Conservation (phyloP, 2,797 vertebrate genomes). For the Stomatorhinus walkeri region DNA sequence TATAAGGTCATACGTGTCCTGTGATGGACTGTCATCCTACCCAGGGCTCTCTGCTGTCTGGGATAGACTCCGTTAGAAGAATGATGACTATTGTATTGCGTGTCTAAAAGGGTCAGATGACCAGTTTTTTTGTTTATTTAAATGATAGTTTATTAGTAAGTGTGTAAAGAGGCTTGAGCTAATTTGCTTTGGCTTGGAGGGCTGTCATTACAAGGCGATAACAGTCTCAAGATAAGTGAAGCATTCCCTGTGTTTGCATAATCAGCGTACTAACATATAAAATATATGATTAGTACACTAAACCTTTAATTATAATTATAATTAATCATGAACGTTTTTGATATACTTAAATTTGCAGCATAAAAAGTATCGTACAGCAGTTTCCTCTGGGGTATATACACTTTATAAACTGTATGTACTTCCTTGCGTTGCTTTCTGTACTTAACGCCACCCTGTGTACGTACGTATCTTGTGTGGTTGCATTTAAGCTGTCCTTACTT, state of each 20-base stretch:
- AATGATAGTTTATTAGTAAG: background rate
- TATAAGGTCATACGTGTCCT: background rate
- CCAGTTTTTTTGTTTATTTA: background rate
- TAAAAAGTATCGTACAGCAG: background rate
- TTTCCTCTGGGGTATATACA: background rate
- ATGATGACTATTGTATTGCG: background rate
- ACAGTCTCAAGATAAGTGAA: background rate
- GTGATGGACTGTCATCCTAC: background rate
- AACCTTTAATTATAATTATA: background rate
- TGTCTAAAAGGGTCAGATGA: background rate
- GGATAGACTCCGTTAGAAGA: background rate
- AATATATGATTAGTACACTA: background rate
- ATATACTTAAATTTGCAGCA: background rate
- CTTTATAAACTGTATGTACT: background rate
- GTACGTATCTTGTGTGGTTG: background rate
- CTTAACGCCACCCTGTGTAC: background rate
- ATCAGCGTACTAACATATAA: background rate
- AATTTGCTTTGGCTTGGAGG: background rate
- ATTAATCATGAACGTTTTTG: background rate
- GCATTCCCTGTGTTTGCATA: background rate
- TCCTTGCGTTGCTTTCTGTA: background rate
- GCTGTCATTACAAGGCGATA: background rate
- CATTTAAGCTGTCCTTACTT: background rate
- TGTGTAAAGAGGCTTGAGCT: background rate
- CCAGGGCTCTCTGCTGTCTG: background rate